A percentile compares a stretch with the other conserved stretches of the same genome.
Conservation (phyloP, 2,888 invertebrate species). For the Dynastes grantii region DNA sequence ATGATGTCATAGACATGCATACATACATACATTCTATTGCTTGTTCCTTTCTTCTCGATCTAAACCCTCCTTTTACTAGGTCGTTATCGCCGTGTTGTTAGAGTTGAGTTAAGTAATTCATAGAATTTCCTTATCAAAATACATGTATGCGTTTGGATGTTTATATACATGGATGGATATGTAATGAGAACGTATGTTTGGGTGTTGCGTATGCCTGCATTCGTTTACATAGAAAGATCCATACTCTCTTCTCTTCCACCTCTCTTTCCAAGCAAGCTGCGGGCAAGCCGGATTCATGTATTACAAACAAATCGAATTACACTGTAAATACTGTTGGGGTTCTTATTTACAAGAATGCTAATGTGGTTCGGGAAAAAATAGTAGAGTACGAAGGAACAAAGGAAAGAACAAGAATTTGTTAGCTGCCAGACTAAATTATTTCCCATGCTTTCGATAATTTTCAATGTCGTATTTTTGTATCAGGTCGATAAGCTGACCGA, state of each 20-base stretch:
- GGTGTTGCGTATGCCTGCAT: not conserved
- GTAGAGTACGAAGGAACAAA: not conserved
- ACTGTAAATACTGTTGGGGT: conserved; percentile 6
- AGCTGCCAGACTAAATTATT: no score
- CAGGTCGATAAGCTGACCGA: no score
- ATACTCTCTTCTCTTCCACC: not conserved
- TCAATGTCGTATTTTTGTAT: no score
- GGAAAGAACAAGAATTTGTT: no score
- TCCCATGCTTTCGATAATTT: no score
- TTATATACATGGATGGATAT: not conserved
- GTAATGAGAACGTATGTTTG: not conserved
- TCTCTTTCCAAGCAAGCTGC: not conserved
- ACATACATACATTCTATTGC: not conserved
- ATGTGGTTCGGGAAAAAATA: not conserved
- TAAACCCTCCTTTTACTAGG: not conserved
- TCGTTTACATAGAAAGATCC: conserved; percentile 14
- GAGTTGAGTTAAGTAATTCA: conserved; percentile 37
- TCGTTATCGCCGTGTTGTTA: conserved; percentile 8
- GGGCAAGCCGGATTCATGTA: not conserved
- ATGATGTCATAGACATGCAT: not conserved
- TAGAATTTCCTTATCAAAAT: conserved; percentile 44
- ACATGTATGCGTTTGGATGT: conserved; percentile 39
- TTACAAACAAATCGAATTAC: conserved; percentile 7
- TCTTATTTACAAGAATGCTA: conserved; percentile 6
- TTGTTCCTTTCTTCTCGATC: not conserved